Evolutionary conservation across 1,140 invertebrate species (phyloP), one percentile per base, ranked within the genome.

Genomic region (Pachypsylla venusta): DNA sequence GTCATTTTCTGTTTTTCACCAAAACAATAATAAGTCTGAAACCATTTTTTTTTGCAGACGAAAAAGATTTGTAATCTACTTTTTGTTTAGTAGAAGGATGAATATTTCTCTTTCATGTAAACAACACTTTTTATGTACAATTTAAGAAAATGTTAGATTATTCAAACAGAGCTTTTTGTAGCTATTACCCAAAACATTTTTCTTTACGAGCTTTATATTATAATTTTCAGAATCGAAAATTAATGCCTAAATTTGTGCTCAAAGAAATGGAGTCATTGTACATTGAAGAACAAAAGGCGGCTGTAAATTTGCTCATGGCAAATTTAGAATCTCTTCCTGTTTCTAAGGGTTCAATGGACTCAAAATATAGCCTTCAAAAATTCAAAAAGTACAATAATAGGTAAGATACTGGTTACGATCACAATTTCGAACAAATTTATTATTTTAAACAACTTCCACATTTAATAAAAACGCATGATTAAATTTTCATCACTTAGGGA

Each of bases 221-320:
- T 55, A 54, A 53, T 53, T 72, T 77, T 57, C 74, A 97, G 87
- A 95, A 96, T 71, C 85, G 93, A 64, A 94, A 95, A 75, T 74
- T 98, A 63, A 95, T 98, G 87, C 96, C 96, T 61, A 95, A 93
- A 75, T 99, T 99, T 80, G 93, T 99, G 56, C 79, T 99, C 56
- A 99, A 99, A 81, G 96, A 99, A 76, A 99, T 99, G 97, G 96
- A 99, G 76, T 93, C 89, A 53, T 81, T 99, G 67, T 99, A 98
- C 76, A 87, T 98, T 63, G 96, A 99, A 77, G 97, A 99, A 74
- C 77, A 97, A 62, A 94, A 96, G 74, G 85, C 92, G 62, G 94
- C 93, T 61, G 98, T 99, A 73, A 99, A 97, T 75, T 78, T 93
- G 61, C 78, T 99, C 64, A 99, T 99, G 91, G 89, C 89, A 56